These are phyloP conservation scores for Thalpophila matura DNA, from an alignment of 2,888 invertebrate genomes.

Conservation along the genomic window DNA sequence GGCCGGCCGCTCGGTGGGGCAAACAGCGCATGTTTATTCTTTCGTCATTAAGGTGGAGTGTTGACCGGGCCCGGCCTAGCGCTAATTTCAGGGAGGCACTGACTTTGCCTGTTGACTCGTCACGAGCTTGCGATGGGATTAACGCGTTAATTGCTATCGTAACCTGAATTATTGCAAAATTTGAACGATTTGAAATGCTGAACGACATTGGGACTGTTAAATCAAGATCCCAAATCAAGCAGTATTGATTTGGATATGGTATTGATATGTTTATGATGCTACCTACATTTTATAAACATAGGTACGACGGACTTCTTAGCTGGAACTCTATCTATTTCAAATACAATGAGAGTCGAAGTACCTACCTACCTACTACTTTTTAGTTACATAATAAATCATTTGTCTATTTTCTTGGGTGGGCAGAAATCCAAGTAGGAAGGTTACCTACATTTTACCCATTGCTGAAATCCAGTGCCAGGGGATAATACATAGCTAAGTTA, in stretches of 20 bases:
- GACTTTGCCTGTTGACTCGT: conserved; percentile 74
- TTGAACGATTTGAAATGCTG: not conserved
- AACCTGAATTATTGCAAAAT: conserved; percentile 9
- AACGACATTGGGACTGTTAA: not conserved
- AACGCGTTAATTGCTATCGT: conserved; percentile 44
- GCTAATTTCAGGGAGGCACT: conserved; percentile 84
- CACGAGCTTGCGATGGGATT: conserved; percentile 65
- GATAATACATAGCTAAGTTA: too few species aligned
- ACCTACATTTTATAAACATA: not conserved
- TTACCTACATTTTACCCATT: not conserved
- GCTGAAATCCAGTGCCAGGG: not conserved
- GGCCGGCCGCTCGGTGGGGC: conserved; percentile 77
- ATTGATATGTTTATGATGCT: not conserved
- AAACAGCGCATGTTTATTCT: conserved; percentile 87
- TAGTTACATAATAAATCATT: too few species aligned
- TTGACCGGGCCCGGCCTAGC: conserved; percentile 78
- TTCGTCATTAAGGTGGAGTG: conserved; percentile 88
- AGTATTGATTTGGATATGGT: not conserved
- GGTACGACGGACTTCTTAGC: too few species aligned
- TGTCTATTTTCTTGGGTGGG: too few species aligned
- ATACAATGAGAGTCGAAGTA: too few species aligned
- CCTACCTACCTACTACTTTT: too few species aligned
- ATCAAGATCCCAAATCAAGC: not conserved
- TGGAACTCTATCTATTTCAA: not conserved
- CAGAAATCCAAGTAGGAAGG: not conserved